These are phyloP conservation scores for Rhea pennata DNA, from an alignment of 2,113 vertebrate genomes.

Conservation along the genomic window DNA sequence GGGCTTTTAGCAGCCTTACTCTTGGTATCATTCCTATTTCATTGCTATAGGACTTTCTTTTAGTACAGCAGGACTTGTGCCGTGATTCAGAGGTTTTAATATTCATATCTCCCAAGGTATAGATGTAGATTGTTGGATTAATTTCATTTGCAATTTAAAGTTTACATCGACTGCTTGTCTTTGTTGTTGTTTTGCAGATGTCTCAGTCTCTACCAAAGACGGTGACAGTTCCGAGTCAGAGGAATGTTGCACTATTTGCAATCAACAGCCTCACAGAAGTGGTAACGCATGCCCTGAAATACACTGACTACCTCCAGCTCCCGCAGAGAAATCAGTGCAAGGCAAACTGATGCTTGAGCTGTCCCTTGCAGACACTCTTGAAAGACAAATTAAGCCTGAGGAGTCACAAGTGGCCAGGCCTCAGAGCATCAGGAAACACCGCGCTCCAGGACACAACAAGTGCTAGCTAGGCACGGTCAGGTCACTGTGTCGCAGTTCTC, in stretches of 20 bases:
- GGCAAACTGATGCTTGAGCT: background rate
- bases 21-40: background rate
- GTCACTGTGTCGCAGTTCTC: rapidly evolving
- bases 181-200: background rate
- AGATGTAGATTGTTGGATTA: background rate
- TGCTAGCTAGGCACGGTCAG: background rate
- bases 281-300: background rate
- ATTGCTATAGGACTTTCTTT: background rate
- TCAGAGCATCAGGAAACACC: background rate
- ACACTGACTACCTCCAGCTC: background rate
- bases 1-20: background rate
- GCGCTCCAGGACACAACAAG: background rate
- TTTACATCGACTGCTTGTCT: background rate
- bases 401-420: background rate
- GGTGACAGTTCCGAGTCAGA: background rate
- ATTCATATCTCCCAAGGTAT: background rate
- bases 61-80: background rate
- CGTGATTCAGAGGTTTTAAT: background rate
- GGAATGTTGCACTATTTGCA: background rate
- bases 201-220: background rate
- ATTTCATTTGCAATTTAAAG: constrained; percentile 23
- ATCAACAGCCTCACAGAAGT: background rate
- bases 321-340: background rate
- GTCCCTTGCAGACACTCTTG: background rate
- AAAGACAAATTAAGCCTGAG: background rate